Base-by-base conservation (phyloP, 1,140 invertebrate species). In the Coenobita brevimanus region DNA sequence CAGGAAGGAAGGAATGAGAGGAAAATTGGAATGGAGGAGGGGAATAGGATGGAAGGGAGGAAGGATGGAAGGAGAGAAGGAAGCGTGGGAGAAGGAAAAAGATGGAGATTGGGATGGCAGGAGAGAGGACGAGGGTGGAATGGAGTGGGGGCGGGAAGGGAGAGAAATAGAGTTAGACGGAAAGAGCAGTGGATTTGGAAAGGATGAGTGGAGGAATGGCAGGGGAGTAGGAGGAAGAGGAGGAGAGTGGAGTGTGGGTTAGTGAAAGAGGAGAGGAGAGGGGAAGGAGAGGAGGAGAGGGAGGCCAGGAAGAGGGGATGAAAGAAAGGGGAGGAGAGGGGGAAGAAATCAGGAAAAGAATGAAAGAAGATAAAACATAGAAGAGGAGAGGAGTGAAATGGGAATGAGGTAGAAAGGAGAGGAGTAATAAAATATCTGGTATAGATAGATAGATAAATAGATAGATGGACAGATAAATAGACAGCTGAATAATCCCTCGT, bases 211-310 rank as follows among this genome's bases (percentile, higher is more conserved):
- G 30, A 2, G 17, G 41, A 38, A 76, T 8, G 41, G 38, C 15
- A 2, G 27, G 38, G 43, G 73, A 50, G 78, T 30, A 62, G 57
- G 78, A 81, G 78, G 62, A 30, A 81, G 62, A 38, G 41, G 36
- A 54, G 50, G 24, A 43, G 41, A 43, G 43, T 27, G 62, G 78
- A 38, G 50, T 57, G 38, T 24, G 43, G 33, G 50, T 4, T 36
- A 60, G 78, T 60, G 27, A 60, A 33, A 60, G 27, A 36, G 67
- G 30, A 15, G 30, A 15, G 30, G 78, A 36, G 46, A 50, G 57
- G 38, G 27, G 57, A 54, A 33, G 24, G 43, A 43, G 57, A 54
- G 36, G 78, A 36, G 30, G n/a, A 36, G 33, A 54, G 36, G 78
- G 33, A 21, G 33, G 57, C 54, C 21, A n/a, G 78, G 27, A 43